phyloP scores from a whole-genome alignment of 2,888 invertebrate genomes.

The Celastrina argiolus region DNA sequence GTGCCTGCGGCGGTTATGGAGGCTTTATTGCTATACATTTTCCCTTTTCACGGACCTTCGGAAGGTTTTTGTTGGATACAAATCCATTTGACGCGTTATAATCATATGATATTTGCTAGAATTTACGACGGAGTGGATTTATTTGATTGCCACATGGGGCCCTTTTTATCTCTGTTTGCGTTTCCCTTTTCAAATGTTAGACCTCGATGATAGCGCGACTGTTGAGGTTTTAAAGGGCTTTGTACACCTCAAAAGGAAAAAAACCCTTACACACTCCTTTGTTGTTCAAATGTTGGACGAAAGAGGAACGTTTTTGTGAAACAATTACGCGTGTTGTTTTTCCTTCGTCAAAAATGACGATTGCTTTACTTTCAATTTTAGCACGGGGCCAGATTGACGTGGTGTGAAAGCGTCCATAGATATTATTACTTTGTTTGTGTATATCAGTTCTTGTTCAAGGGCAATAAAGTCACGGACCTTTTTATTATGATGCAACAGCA shows the following conservation, averaged over 20 bases:
- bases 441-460: too few species aligned
- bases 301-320: background rate
- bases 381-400: too few species aligned
- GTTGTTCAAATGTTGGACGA: background rate
- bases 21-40: constrained; percentile 34
- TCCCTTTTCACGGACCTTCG: constrained; percentile 26
- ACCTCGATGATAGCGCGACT: constrained; percentile 13
- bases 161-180: constrained; percentile 24
- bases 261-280: background rate
- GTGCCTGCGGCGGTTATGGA: constrained; percentile 35
- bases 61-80: constrained; percentile 25
- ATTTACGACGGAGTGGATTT: constrained; percentile 33
- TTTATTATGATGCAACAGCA: too few species aligned
- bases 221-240: background rate
- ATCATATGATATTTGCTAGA: constrained; percentile 33
- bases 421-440: too few species aligned
- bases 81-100: constrained; percentile 32
- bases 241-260: background rate
- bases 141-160: constrained; percentile 28
- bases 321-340: background rate
- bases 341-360: too few species aligned
- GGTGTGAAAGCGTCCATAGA: too few species aligned
- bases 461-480: too few species aligned
- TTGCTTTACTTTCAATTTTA: too few species aligned
- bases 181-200: constrained; percentile 23